These are phyloP conservation scores for Erythrocebus patas DNA, from an alignment of 2,113 vertebrate species.

Conservation along the genomic window DNA sequence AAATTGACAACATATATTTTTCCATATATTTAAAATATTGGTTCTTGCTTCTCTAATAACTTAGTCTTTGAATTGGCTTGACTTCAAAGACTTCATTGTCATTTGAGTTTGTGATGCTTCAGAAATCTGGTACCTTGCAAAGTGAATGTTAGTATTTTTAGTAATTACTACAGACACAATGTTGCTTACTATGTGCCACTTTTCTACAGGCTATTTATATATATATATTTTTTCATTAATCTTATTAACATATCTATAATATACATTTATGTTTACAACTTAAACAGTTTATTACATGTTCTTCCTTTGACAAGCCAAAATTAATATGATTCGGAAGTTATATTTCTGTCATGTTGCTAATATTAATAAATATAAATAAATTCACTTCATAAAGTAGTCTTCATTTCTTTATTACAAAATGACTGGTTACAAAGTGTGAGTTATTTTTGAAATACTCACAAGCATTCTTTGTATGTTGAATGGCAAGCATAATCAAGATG, in stretches of 20 bases:
- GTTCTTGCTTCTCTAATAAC: neutral
- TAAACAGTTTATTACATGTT: neutral
- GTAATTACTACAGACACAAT: neutral
- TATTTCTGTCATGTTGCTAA: slow-evolving; percentile 19
- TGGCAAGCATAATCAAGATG: neutral
- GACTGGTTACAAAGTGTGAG: neutral
- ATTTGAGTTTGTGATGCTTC: neutral
- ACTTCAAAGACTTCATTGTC: neutral
- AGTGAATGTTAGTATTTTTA: neutral
- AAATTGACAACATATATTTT: neutral
- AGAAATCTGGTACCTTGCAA: neutral
- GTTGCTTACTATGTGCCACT: neutral
- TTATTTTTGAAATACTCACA: neutral
- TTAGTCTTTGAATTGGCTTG: neutral
- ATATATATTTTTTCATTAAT: neutral
- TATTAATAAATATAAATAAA: slow-evolving; percentile 8
- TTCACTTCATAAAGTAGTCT: neutral
- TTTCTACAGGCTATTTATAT: neutral
- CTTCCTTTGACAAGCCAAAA: neutral
- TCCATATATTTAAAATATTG: neutral
- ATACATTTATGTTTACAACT: neutral
- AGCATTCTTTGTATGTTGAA: neutral
- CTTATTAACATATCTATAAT: neutral
- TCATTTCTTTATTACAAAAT: neutral
- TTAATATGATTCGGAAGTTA: neutral